Evolutionary conservation across 2,113 vertebrate species (phyloP), one percentile per base, ranked within the genome.

Genomic region (Platichthys flesus): DNA sequence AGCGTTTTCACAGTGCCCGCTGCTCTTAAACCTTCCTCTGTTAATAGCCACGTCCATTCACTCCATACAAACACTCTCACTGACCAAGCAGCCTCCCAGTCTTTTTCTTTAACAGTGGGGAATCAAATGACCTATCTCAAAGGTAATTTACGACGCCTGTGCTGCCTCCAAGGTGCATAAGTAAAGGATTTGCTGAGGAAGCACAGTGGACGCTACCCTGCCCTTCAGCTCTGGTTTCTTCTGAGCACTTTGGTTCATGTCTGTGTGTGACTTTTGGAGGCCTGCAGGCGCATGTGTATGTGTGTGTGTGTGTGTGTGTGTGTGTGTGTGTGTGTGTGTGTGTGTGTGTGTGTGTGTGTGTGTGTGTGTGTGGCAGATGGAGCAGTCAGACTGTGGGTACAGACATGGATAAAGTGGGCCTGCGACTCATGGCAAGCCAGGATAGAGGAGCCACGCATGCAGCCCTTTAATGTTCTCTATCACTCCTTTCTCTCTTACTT

Each of bases 181-280:
- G 83, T 78, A 81, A 89, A 84, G 60, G 79, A 88, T 74, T 73
- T 89, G 88, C 90, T 88, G 88, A 90, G 84, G 74, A 67, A 76
- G 90, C 86, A 85, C 72, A 78, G 78, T 16, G 75, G 76, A 78
- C 85, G 87, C 86, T 85, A 9, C 85, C 90, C 84, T 83, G 77
- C 59, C 72, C 76, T 76, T 56, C 66, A 66, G 81, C 84, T 90
- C 88, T 68, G 63, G 78, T 91, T 87, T 88, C 82, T 84, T 67
- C 61, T 24, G 14, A 76, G 63, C 62, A 28, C 52, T 62, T 67
- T 26, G 6, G 56, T 72, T 60, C 31, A 40, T 66, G 73, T 74
- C 58, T 68, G 66, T 85, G 47, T 51, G 47, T 51, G 47, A 31
- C 31, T 31, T 31, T 7, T 31, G 31, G 31, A 31, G 31, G 31